Evolutionary conservation across 2,888 invertebrate species (phyloP), one percentile per base, ranked within the genome.

Genomic region (Entomobrya multifasciata): DNA sequence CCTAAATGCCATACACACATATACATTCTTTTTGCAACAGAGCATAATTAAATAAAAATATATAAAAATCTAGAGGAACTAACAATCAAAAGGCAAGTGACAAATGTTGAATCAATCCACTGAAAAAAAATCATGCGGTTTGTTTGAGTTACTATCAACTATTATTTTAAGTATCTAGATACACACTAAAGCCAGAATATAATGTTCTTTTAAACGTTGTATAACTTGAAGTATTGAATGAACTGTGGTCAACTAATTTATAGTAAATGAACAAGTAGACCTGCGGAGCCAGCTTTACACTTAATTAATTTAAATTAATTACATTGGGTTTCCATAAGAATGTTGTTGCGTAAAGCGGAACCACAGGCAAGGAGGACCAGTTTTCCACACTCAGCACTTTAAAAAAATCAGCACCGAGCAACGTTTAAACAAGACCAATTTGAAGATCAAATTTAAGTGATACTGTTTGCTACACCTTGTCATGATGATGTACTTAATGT

Each of bases 291-390:
- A 70, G 85, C 81, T 78, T 82, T 88, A 74, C 76, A 67, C 82
- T 86, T 86, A 88, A 82, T 88, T 83, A 88, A 88, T 88, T 86
- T 83, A 86, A 88, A 88, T 88, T 86, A 88, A 86, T 80, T 78
- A 49, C 79, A 49, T 70, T 17, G 60, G 82, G 65, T 77, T 84
- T 88, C 86, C 83, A 80, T 65, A 57, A 80, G 83, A 79, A 78
- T 80, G 79, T 80, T 88, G 80, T 77, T 80, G 85, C 79, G 78
- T 88, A 76, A 88, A 83, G 74, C 67, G 52, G 87, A 87, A 74
- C 77, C 55, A 44, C 65, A 55, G 27, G 88, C 87, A 88, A 85
- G 85, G 85, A 78, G 78, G 78, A 87, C 81, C 49, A 85, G 86
- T 86, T 88, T 76, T 86, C 81, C 79, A 83, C 60, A 70, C 52